These are phyloP conservation scores for Spodoptera exigua DNA, from an alignment of 2,888 invertebrate species.

Conservation along the genomic window DNA sequence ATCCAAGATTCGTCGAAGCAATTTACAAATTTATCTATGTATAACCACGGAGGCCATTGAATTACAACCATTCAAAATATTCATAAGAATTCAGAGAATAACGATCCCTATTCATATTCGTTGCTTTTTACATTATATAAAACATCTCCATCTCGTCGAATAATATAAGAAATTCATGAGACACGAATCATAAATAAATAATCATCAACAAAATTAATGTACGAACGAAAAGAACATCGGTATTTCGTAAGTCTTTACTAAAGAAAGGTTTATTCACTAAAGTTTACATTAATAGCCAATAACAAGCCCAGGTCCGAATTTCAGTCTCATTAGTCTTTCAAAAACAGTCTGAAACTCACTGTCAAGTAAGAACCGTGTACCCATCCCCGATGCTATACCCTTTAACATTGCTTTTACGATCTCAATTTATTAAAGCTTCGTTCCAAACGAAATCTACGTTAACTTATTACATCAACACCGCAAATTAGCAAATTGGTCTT, in stretches of 20 bases:
- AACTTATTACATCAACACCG: constrained; percentile 1
- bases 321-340: too few species aligned
- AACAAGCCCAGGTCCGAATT: too few species aligned
- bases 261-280: too few species aligned
- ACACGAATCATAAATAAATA: constrained; percentile 50
- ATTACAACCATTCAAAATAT: constrained; percentile 26
- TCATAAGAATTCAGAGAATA: constrained; percentile 30
- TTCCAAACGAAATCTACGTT: constrained; percentile 10
- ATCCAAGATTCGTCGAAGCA: constrained; percentile 28
- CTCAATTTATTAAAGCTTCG: constrained; percentile 2
- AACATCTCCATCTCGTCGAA: constrained; percentile 41
- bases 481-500: constrained; percentile 8
- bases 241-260: constrained; percentile 20
- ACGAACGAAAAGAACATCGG: constrained; percentile 25
- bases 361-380: too few species aligned
- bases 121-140: constrained; percentile 22
- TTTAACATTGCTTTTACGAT: not conserved
- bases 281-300: too few species aligned
- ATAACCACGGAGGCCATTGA: constrained; percentile 12
- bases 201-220: constrained; percentile 41
- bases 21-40: constrained; percentile 17
- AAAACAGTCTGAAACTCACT: too few species aligned
- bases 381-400: not conserved
- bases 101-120: constrained; percentile 24
- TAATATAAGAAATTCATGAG: constrained; percentile 43